These are phyloP conservation scores for Ricordea florida DNA, from an alignment of 92 coral and sea anemone species.

Conservation along the genomic window DNA sequence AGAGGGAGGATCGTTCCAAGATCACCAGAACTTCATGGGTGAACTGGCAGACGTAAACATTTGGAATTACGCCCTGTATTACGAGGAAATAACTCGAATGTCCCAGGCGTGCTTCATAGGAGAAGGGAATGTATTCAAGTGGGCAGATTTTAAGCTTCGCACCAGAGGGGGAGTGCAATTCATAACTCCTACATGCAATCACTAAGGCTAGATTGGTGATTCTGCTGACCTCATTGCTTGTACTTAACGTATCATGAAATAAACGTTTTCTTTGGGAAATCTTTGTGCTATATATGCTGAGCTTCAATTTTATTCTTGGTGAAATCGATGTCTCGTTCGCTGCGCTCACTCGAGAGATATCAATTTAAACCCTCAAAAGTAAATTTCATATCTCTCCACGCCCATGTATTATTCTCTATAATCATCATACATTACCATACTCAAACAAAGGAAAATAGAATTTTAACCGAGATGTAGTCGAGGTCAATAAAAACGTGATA, in stretches of 20 bases:
- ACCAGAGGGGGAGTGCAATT: background rate
- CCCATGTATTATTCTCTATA: background rate
- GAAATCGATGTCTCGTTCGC: no score
- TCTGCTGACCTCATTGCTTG: no score
- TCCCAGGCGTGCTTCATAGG: background rate
- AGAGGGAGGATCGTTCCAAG: background rate
- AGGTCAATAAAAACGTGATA: no score
- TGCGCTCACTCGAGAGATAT: no score
- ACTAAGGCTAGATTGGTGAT: no score
- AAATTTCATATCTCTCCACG: background rate
- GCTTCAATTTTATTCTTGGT: background rate
- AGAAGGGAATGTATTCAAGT: background rate
- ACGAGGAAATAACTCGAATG: background rate
- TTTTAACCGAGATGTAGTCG: background rate
- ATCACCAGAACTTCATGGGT: background rate
- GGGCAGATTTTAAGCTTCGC: background rate
- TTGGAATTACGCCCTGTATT: background rate
- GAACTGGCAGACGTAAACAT: constrained; percentile 3
- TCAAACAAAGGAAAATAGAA: no score
- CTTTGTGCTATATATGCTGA: no score
- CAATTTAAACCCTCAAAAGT: background rate
- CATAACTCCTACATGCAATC: no score
- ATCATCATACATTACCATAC: no score
- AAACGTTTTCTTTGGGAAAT: no score
- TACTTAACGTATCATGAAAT: no score